Percentiles rank a stretch among this genome's conserved stretches.
These are phyloP conservation scores for Julus scandinavius DNA, from an alignment of 2,888 invertebrate genomes.

Conservation along the genomic window DNA sequence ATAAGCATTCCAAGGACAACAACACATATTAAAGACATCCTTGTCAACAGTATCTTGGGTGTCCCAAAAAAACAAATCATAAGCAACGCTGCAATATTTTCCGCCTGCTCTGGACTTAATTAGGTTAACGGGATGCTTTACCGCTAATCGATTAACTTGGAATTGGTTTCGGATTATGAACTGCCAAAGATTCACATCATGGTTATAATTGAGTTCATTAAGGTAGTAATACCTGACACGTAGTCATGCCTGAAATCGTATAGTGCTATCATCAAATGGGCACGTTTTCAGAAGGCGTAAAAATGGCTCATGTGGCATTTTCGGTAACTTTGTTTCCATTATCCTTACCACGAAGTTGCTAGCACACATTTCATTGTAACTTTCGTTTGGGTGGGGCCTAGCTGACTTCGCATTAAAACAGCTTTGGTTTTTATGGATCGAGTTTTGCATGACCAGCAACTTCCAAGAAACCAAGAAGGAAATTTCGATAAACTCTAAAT, in stretches of 20 bases:
- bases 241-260: background rate
- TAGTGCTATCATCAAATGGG: background rate
- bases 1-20: no score
- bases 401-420: constrained; percentile 4
- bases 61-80: no score
- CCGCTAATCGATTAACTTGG: background rate
- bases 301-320: background rate
- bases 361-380: background rate
- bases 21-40: no score
- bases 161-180: constrained; percentile 12
- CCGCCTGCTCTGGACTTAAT: background rate
- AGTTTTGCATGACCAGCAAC: background rate
- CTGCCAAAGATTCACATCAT: background rate
- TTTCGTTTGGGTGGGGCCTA: background rate
- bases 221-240: background rate
- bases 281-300: background rate
- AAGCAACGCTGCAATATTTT: no score
- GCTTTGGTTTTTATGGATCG: background rate
- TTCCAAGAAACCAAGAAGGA: constrained; percentile 2
- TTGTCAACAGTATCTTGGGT: no score
- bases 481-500: background rate
- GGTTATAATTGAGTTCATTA: constrained; percentile 37
- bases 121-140: background rate
- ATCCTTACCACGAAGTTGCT: background rate
- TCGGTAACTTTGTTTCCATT: background rate